Percentiles rank a stretch among this genome's conserved stretches.
phyloP scores from a whole-genome alignment of 2,888 invertebrate genomes.

The Xanthia togata region DNA sequence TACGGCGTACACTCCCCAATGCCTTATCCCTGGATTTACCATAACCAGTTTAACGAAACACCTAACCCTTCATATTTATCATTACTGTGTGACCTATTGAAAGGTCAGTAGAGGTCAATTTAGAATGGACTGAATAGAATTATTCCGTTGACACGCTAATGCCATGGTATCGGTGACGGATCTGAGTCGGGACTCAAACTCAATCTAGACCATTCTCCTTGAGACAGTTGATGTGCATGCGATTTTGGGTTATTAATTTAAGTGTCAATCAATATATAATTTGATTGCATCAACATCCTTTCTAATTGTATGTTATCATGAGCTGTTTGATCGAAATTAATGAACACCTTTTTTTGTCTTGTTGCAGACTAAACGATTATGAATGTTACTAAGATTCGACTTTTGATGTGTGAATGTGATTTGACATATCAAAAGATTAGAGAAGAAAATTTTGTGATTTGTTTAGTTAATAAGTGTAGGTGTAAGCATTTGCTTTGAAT shows the following conservation, averaged over 20 bases:
- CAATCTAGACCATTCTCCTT: constrained; percentile 37
- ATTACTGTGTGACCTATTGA: constrained; percentile 53
- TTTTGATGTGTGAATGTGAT: constrained; percentile 15
- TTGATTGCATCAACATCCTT: constrained; percentile 55
- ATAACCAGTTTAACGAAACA: constrained; percentile 62
- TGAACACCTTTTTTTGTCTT: constrained; percentile 35
- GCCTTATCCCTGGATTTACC: constrained; percentile 68
- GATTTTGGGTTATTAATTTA: constrained; percentile 50
- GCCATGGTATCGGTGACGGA: constrained; percentile 41
- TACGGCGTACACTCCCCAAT: constrained; percentile 66
- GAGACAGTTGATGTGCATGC: constrained; percentile 40
- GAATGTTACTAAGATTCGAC: constrained; percentile 34
- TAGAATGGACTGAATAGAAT: constrained; percentile 55
- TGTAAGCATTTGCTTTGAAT: constrained; percentile 3
- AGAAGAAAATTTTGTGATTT: no score
- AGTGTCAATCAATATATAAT: constrained; percentile 53
- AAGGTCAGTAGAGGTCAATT: constrained; percentile 59
- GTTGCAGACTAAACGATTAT: constrained; percentile 24
- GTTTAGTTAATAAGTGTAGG: neutral
- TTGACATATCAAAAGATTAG: no score
- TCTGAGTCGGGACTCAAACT: constrained; percentile 27
- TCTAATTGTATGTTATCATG: constrained; percentile 54
- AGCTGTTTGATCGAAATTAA: constrained; percentile 44
- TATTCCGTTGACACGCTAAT: constrained; percentile 58
- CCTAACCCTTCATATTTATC: constrained; percentile 52